Percentiles rank a stretch among this genome's conserved stretches.
Conservation (phyloP, 2,113 vertebrate genomes). For the Thymallus thymallus region DNA sequence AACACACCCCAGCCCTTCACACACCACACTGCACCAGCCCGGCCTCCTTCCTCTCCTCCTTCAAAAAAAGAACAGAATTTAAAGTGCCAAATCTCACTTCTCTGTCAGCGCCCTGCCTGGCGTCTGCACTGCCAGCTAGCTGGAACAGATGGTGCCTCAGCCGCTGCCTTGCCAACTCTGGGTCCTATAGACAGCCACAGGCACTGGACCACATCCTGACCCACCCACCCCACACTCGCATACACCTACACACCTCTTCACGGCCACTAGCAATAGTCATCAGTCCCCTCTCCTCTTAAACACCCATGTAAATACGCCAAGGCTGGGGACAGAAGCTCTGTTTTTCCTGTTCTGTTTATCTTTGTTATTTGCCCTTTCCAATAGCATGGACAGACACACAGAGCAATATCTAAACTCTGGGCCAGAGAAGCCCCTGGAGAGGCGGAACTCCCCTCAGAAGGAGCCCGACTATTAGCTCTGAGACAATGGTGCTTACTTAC, state of each 20-base stretch:
- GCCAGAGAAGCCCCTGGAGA: background rate
- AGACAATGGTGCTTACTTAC: background rate
- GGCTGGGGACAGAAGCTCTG: background rate
- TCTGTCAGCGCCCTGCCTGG: constrained; percentile 14
- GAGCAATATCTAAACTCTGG: background rate
- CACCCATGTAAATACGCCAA: background rate
- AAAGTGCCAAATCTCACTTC: constrained; percentile 25
- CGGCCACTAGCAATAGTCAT: constrained; percentile 29
- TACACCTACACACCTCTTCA: background rate
- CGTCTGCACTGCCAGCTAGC: background rate
- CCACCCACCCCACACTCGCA: background rate
- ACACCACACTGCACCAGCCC: constrained; percentile 10
- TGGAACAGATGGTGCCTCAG: background rate
- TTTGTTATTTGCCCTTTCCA: background rate
- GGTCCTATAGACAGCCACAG: constrained; percentile 30
- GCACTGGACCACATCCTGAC: constrained; percentile 28
- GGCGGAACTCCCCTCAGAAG: background rate
- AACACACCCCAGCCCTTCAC: constrained; percentile 10
- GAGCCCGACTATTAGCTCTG: background rate
- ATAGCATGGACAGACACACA: background rate
- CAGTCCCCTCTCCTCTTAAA: background rate
- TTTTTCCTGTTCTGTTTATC: background rate
- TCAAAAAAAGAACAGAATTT: constrained; percentile 16
- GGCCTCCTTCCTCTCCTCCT: constrained; percentile 29
- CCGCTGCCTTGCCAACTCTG: background rate